These are phyloP conservation scores for Geococcyx californianus DNA, from an alignment of 2,113 vertebrate species.

Conservation along the genomic window DNA sequence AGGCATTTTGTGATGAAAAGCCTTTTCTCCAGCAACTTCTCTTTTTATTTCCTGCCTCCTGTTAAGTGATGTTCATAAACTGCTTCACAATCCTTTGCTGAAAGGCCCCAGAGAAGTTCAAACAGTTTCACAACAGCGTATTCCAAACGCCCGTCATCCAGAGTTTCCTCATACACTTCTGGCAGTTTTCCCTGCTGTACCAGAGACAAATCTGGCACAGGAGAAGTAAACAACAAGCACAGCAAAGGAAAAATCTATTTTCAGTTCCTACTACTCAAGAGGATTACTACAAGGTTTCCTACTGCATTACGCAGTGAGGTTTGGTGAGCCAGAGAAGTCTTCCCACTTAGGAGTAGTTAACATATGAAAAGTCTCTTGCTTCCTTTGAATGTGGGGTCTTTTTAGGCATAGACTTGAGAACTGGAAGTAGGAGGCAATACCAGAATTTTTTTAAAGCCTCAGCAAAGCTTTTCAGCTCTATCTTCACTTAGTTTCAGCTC, in stretches of 20 bases:
- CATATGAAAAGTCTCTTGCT: not conserved
- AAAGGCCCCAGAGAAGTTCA: not conserved
- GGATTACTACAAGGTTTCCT: not conserved
- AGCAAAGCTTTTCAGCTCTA: not conserved
- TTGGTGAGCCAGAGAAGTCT: not conserved
- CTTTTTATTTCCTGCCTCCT: not conserved
- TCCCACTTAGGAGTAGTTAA: not conserved
- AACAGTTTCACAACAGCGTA: not conserved
- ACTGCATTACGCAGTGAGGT: not conserved
- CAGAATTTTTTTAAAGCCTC: not conserved
- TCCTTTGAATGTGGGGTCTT: not conserved
- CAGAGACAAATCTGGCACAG: not conserved
- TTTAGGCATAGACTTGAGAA: not conserved
- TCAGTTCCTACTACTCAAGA: not conserved
- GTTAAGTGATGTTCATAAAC: not conserved
- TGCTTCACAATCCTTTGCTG: not conserved
- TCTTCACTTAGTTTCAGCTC: not conserved
- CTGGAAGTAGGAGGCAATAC: not conserved
- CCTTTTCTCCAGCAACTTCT: not conserved
- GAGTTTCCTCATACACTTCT: not conserved
- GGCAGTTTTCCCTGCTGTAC: slow-evolving; percentile 11
- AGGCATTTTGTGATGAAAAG: not conserved
- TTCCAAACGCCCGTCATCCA: not conserved
- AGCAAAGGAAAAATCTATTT: not conserved
- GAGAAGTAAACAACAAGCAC: not conserved